Percentiles rank a stretch among this genome's conserved stretches.
phyloP scores from a whole-genome alignment of 2,113 vertebrate species.

The Ctenodactylus gundi region DNA sequence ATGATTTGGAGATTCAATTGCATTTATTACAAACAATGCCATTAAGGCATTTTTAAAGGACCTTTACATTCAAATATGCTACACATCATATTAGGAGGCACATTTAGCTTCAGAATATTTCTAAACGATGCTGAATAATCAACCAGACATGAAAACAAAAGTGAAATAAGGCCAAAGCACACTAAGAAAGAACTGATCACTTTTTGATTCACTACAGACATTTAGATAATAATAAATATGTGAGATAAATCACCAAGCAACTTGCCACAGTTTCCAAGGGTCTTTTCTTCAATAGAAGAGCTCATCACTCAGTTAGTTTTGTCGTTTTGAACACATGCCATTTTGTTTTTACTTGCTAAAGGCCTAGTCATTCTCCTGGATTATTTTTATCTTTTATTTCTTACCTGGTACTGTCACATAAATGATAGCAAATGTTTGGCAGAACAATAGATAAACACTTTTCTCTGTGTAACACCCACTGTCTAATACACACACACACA shows the following conservation, averaged over 20 bases:
- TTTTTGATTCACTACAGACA: background rate
- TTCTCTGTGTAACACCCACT: background rate
- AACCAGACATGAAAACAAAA: background rate
- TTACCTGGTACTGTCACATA: slow-evolving; percentile 56
- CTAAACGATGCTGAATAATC: background rate
- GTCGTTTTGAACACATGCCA: background rate
- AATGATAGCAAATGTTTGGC: slow-evolving; percentile 40
- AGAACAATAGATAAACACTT: slow-evolving; percentile 45
- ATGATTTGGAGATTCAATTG: background rate
- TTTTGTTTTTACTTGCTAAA: background rate
- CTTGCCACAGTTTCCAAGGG: background rate
- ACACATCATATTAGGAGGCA: background rate
- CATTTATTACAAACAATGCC: background rate
- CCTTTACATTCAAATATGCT: slow-evolving; percentile 19
- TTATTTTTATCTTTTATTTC: slow-evolving; percentile 59
- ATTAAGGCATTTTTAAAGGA: background rate
- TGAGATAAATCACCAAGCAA: background rate
- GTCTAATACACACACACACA: background rate
- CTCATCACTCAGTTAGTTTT: background rate
- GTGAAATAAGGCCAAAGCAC: background rate
- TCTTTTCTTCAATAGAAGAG: background rate
- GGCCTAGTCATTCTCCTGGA: background rate
- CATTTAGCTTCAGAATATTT: background rate
- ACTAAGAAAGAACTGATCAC: background rate
- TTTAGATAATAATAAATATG: background rate